Percentiles rank a stretch among this genome's conserved stretches.
phyloP scores from a whole-genome alignment of 2,797 vertebrate species.

The Morelia viridis region DNA sequence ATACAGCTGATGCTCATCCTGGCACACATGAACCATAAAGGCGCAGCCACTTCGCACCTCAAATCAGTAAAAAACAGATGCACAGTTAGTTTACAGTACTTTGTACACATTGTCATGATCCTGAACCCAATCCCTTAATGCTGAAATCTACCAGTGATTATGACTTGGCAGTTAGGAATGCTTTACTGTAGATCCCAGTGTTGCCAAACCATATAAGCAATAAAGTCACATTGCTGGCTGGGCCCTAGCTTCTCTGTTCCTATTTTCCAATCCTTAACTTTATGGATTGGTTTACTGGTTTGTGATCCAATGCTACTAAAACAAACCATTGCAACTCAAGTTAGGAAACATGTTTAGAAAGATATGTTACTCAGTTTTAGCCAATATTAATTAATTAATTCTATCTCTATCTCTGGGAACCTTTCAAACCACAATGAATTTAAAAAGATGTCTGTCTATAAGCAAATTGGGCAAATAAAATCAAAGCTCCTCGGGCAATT shows the following conservation, averaged over 20 bases:
- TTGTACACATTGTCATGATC: not conserved
- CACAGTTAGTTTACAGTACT: not conserved
- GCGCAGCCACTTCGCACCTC: conserved; percentile 98
- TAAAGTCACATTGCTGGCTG: not conserved
- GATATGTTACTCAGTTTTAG: not conserved
- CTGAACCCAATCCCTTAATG: not conserved
- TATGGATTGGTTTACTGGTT: not conserved
- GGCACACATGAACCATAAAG: conserved; percentile 98
- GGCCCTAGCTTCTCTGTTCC: not conserved
- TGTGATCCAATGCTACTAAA: not conserved
- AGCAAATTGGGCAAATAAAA: not conserved
- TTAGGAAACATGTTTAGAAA: not conserved
- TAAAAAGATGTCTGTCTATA: not conserved
- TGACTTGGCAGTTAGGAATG: not conserved
- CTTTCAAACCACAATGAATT: conserved; percentile 5
- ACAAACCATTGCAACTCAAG: not conserved
- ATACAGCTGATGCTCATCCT: conserved; percentile 96
- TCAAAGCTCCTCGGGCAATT: not conserved
- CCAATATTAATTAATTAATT: not conserved
- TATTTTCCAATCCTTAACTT: not conserved
- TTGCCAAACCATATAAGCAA: not conserved
- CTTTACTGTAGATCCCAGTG: not conserved
- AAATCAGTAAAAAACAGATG: conserved; percentile 49
- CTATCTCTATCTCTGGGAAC: not conserved
- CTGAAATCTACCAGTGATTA: not conserved